These are phyloP conservation scores for Donacobius atricapilla DNA, from an alignment of 2,113 vertebrate species.

Conservation along the genomic window DNA sequence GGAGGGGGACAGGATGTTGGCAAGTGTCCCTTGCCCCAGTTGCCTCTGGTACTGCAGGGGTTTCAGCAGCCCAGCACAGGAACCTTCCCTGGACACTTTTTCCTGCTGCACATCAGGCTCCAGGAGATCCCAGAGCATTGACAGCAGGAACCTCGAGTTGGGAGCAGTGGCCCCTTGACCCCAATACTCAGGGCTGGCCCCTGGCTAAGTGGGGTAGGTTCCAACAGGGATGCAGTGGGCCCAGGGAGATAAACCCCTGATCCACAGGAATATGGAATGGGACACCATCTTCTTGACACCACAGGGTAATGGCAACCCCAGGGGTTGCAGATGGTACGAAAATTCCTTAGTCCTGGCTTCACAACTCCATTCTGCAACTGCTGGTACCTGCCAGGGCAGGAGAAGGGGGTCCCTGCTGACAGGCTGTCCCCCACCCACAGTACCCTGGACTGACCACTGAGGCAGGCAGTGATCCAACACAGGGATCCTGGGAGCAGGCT, in stretches of 20 bases:
- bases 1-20: neutral
- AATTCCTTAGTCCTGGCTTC: neutral
- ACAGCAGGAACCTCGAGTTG: fast-evolving
- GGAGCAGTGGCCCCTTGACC: neutral
- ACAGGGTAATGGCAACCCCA: neutral
- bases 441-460: too few relatives aligned
- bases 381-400: neutral
- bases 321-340: neutral
- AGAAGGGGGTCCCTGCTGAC: neutral
- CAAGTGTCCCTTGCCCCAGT: too few relatives aligned
- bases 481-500: neutral
- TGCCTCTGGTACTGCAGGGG: too few relatives aligned
- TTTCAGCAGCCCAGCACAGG: neutral
- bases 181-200: neutral
- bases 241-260: neutral
- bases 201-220: neutral
- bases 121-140: fast-evolving
- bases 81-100: neutral
- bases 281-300: neutral
- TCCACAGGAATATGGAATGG: neutral
- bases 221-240: neutral
- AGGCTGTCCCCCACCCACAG: fast-evolving
- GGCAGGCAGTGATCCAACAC: fast-evolving
- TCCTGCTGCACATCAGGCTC: neutral
- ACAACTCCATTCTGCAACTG: neutral